phyloP scores from a whole-genome alignment of 2,888 invertebrate species.

The Phoenoteleia sp. region DNA sequence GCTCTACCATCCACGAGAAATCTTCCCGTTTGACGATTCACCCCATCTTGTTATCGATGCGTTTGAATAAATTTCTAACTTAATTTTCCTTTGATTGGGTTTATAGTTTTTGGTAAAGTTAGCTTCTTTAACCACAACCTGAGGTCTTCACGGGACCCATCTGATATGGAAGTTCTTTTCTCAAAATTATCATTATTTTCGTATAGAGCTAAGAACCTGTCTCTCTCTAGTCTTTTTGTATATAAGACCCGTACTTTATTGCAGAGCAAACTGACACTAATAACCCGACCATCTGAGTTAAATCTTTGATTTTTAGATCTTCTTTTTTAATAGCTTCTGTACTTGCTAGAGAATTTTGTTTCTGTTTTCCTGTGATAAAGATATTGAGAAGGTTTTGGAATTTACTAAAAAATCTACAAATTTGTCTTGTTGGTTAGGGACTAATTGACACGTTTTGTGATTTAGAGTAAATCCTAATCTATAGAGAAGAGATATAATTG shows the following conservation, averaged over 20 bases:
- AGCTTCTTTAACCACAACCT: not conserved
- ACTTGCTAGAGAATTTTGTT: not conserved
- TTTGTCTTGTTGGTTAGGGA: not conserved
- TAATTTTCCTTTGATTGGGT: not conserved
- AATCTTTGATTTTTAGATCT: slow-evolving; percentile 45
- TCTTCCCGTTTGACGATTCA: not conserved
- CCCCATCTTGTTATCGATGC: not conserved
- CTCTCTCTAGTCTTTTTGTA: slow-evolving; percentile 37
- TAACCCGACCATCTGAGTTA: slow-evolving; percentile 49
- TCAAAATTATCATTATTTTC: not conserved
- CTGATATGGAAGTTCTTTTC: not conserved
- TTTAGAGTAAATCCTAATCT: slow-evolving; percentile 55
- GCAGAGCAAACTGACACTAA: slow-evolving; percentile 58
- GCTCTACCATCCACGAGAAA: slow-evolving; percentile 8
- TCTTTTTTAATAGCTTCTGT: slow-evolving; percentile 9
- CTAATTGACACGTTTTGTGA: slow-evolving; percentile 35
- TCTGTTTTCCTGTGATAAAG: slow-evolving; percentile 54
- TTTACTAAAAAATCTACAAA: slow-evolving; percentile 5
- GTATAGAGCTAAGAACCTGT: not conserved
- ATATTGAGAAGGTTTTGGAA: slow-evolving; percentile 44
- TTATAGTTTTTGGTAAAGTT: not conserved
- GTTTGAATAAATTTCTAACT: not conserved
- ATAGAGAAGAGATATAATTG: not conserved
- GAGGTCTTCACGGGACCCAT: not conserved
- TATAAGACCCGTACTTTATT: slow-evolving; percentile 57